Percentiles rank a stretch among this genome's conserved stretches.
Evolutionary conservation across 2,888 invertebrate genomes (phyloP).

Genomic region (Tortrix viridana): DNA sequence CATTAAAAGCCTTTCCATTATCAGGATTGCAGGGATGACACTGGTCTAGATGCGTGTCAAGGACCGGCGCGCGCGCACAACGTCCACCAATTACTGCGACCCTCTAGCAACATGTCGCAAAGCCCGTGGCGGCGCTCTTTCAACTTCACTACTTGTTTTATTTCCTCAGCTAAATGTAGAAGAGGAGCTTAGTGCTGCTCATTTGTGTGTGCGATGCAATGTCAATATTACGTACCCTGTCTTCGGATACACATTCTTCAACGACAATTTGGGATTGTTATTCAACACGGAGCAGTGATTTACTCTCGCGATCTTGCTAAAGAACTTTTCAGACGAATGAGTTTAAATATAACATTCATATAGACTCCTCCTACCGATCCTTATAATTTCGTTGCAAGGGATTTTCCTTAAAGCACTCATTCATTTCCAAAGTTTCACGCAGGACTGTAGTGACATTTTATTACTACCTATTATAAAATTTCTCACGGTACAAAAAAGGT

Average conservation of each 20-base stretch:
- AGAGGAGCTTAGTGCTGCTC: constrained; percentile 40
- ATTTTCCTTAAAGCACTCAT: constrained; percentile 19
- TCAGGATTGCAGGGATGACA: constrained; percentile 28
- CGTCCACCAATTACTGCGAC: constrained; percentile 73
- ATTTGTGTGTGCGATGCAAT: constrained; percentile 41
- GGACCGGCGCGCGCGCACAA: constrained; percentile 54
- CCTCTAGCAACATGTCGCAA: constrained; percentile 64
- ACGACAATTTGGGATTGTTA: not conserved
- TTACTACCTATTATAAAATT: not conserved
- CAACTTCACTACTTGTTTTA: constrained; percentile 62
- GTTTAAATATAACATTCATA: not conserved
- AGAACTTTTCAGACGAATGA: not conserved
- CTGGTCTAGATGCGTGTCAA: constrained; percentile 40
- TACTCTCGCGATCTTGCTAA: not conserved
- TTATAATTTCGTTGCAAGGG: constrained; percentile 9
- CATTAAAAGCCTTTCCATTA: constrained; percentile 12
- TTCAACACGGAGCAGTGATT: not conserved
- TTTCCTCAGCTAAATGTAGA: constrained; percentile 64
- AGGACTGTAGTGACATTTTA: not conserved
- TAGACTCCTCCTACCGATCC: constrained; percentile 17
- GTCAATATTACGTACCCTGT: constrained; percentile 17
- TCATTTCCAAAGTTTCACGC: not conserved
- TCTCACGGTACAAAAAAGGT: not conserved
- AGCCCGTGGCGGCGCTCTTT: constrained; percentile 66
- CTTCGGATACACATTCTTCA: not conserved